Base-by-base conservation (phyloP, 1,140 invertebrate genomes). In the Nasonia longicornis region DNA sequence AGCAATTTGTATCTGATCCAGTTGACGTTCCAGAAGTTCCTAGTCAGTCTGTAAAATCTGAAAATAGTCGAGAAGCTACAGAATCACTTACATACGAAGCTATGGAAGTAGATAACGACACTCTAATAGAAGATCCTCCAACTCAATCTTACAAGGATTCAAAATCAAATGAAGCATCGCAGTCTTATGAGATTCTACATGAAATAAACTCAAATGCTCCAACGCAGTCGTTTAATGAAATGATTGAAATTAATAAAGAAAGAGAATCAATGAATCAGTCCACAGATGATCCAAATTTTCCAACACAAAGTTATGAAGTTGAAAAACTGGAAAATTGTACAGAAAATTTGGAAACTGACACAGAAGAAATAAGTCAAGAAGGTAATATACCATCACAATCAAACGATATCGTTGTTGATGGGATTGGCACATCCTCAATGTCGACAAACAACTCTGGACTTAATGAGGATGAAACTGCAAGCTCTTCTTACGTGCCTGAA, bases 401-500 rank as follows among this genome's bases (percentile, higher is more conserved):
- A 0, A 90, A 91, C 42, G 90, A 90, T n/a, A 85, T 89, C 70
- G 85, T 84, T 12, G 85, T 80, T 42, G 90, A 91, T 31, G 88
- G 87, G 1, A 90, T 90, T 45, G 88, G 89, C 16, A 89, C 89
- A 0, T 90, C 88, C 0, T 88, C 87, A 0, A 72, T 87, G 26
- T 89, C 87, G 8, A 86, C 85, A 0, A 90, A 89, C 63, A 90
- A 89, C 80, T 87, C 87, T 0, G 87, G 84, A 16, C 35, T 90
- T 0, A 90, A 90, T 48, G 90, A 91, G 45, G 90, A 91, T 66
- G 90, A 91, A 45, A 90, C 89, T 0, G 89, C 90, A 1, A 89
- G 89, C 63, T 91, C 90, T 4, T 90, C 89, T 0, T 91, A 91
- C 35, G 88, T 91, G 0, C 90, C 90, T 3, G 90, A 91, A 82